A percentile compares a stretch with the other conserved stretches of the same genome.
Evolutionary conservation across 2,888 invertebrate genomes (phyloP).

Genomic region (Bellardia bayeri): DNA sequence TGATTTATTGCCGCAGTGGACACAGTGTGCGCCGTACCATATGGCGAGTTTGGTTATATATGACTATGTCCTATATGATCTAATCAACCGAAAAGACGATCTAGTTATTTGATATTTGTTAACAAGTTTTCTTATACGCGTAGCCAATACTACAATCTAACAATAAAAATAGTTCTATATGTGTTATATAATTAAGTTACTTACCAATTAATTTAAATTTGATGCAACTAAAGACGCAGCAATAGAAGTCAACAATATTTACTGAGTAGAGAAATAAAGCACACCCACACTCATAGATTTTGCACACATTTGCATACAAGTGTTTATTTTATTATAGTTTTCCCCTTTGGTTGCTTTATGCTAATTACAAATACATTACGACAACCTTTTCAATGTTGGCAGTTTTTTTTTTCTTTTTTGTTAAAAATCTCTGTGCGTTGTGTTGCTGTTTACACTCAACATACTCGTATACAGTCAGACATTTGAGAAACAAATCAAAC

Average conservation of each 20-base stretch:
- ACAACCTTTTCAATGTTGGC: slow-evolving; percentile 54
- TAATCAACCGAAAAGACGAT: too few relatives aligned
- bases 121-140: too few relatives aligned
- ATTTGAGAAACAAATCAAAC: not conserved
- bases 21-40: too few relatives aligned
- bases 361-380: slow-evolving; percentile 44
- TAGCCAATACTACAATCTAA: too few relatives aligned
- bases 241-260: slow-evolving; percentile 6
- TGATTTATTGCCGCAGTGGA: too few relatives aligned
- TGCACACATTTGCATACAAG: not conserved
- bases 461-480: not conserved
- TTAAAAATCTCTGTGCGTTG: not conserved
- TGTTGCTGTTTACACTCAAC: slow-evolving; percentile 13
- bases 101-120: too few relatives aligned
- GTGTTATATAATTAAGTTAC: not conserved
- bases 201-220: slow-evolving; percentile 28
- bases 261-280: not conserved
- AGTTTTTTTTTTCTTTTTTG: slow-evolving; percentile 13
- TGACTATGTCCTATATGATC: too few relatives aligned
- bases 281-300: not conserved
- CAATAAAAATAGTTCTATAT: too few relatives aligned
- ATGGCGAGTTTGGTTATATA: too few relatives aligned
- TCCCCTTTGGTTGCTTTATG: slow-evolving; percentile 28
- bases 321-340: slow-evolving; percentile 26
- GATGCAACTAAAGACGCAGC: not conserved